Conservation (phyloP, 2,797 vertebrate genomes). For the Neopelma chrysocephalum region DNA sequence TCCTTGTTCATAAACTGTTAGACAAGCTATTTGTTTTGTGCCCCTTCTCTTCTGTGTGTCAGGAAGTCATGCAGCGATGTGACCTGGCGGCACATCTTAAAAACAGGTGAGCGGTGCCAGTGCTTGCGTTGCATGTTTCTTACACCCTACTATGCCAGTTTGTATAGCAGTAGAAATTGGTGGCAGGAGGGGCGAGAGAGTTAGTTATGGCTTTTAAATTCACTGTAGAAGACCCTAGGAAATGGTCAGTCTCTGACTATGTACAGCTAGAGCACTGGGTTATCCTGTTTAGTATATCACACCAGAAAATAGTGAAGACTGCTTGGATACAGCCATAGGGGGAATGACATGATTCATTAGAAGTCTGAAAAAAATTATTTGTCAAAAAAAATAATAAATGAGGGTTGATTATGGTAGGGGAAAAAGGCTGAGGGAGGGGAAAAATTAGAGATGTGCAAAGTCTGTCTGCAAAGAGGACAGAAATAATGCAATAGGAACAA, state of each 20-base stretch:
- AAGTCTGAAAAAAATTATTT: neutral
- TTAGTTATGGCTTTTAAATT: neutral
- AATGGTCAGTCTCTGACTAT: neutral
- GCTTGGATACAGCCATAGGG: neutral
- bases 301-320: neutral
- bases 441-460: neutral
- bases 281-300: neutral
- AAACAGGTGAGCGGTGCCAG: constrained; percentile 84
- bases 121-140: neutral
- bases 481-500: neutral
- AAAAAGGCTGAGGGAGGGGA: neutral
- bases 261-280: neutral
- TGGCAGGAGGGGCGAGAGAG: rapidly evolving
- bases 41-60: constrained; percentile 86
- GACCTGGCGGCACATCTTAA: constrained; percentile 96
- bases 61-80: constrained; percentile 93
- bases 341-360: rapidly evolving
- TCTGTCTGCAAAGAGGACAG: neutral
- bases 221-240: neutral
- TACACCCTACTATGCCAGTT: neutral
- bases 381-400: neutral
- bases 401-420: neutral
- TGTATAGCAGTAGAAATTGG: neutral
- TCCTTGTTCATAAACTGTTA: constrained; percentile 97
- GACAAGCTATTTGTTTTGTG: constrained; percentile 94